Evolutionary conservation across 2,797 vertebrate genomes (phyloP).

Genomic region (Bryconaethiops microstoma): DNA sequence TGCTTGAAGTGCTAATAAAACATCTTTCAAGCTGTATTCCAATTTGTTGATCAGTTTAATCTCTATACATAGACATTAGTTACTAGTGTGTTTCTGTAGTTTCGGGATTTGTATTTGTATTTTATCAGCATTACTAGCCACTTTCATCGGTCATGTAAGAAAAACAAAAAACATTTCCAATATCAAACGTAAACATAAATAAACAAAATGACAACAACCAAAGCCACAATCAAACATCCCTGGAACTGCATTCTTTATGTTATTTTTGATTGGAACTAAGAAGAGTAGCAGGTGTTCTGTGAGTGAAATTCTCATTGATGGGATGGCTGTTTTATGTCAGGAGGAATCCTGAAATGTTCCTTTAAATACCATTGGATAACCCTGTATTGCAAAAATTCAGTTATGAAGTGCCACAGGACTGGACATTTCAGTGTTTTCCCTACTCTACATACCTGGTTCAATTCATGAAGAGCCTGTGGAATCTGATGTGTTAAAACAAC

Average conservation of each 20-base stretch:
- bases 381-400: neutral
- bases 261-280: neutral
- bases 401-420: slow-evolving; percentile 11
- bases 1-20: neutral
- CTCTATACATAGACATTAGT: neutral
- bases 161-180: neutral
- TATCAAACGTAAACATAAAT: neutral
- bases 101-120: neutral
- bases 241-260: neutral
- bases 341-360: neutral
- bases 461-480: neutral
- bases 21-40: neutral
- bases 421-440: neutral
- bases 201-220: neutral
- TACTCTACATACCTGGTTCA: neutral
- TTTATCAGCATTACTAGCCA: slow-evolving; percentile 1
- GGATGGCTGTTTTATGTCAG: neutral
- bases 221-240: neutral
- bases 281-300: neutral
- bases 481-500: neutral
- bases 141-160: neutral
- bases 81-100: neutral
- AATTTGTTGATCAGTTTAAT: neutral
- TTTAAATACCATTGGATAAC: neutral
- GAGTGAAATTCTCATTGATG: neutral